Percentiles rank a stretch among this genome's conserved stretches.
These are phyloP conservation scores for Anguilla pacifica DNA, from an alignment of 2,797 vertebrate genomes.

Conservation along the genomic window DNA sequence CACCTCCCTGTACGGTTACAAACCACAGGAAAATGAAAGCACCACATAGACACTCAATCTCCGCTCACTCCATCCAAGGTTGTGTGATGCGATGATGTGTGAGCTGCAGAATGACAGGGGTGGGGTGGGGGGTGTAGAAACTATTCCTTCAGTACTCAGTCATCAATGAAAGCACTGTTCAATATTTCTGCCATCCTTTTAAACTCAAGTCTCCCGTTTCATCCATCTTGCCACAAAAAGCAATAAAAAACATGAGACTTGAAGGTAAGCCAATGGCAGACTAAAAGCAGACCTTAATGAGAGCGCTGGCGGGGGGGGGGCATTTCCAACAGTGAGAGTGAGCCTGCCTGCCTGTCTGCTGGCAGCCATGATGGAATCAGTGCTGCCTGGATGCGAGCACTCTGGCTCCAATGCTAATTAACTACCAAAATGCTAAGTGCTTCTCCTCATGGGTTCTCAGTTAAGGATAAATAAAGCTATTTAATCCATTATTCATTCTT, in stretches of 20 bases:
- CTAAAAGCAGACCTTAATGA: background rate
- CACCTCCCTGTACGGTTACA: background rate
- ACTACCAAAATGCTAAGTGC: slow-evolving; percentile 5
- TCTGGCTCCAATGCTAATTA: background rate
- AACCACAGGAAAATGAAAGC: background rate
- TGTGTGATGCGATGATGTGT: background rate
- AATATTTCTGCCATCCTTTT: background rate
- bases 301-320: background rate
- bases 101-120: background rate
- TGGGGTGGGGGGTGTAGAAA: background rate
- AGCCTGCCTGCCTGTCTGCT: background rate
- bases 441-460: background rate
- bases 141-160: background rate
- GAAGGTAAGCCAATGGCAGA: background rate
- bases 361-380: slow-evolving; percentile 2
- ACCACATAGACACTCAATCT: background rate
- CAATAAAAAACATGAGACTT: slow-evolving; percentile 11
- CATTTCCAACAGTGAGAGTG: background rate
- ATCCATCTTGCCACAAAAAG: background rate
- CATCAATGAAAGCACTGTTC: background rate
- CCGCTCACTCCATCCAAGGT: background rate
- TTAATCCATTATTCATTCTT: slow-evolving; percentile 9
- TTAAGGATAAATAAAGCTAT: background rate
- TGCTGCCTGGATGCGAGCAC: background rate
- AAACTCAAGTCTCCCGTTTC: background rate